Evolutionary conservation across 2,797 vertebrate genomes (phyloP), one percentile per base, ranked within the genome.

Genomic region (Oreortyx pictus): DNA sequence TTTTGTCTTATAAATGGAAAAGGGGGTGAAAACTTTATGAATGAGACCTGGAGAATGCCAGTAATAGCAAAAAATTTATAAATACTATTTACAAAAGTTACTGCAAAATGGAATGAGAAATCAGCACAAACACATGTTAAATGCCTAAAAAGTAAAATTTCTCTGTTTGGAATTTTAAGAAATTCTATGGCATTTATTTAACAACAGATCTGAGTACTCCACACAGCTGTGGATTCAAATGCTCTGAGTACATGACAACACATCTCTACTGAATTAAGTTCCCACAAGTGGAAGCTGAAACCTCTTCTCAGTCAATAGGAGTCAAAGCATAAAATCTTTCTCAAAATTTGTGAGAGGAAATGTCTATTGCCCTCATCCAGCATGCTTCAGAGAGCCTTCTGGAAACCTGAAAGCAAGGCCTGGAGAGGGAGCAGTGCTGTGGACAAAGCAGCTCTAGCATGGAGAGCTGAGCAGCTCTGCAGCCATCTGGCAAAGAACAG

Each of bases 191-290:
- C 14, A 56, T 43, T 79, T 47, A 27, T 62, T 54, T 33, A 39
- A 77, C 37, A 50, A 22, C 18, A 62, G 17, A 41, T 25, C 25
- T 62, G 60, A 62, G 13, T 16, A 25, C 37, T 27, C 20, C 47
- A 74, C 27, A 57, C 13, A 70, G 19, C 43, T 85, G 18, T 7
- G 14, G 31, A 27, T 12, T 7, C 31, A 67, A 50, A 68, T 27
- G 18, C 35, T 50, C 4, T 7, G 16, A 75, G 33, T 4, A 7
- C 12, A 31, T 1, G 0, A 15, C 14, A 60, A 12, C 29, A 49
- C 17, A 35, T 33, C 24, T 18, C 24, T 27, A 29, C 24, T 22
- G 20, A 52, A 12, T 19, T 46, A 66, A 66, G 46, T 7, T 29
- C n/a, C 2, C 0, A 64, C 24, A 15, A 46, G 27, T 14, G 9